Evolutionary conservation across 2,797 vertebrate species (phyloP).

Genomic region (Anguilla anguilla): DNA sequence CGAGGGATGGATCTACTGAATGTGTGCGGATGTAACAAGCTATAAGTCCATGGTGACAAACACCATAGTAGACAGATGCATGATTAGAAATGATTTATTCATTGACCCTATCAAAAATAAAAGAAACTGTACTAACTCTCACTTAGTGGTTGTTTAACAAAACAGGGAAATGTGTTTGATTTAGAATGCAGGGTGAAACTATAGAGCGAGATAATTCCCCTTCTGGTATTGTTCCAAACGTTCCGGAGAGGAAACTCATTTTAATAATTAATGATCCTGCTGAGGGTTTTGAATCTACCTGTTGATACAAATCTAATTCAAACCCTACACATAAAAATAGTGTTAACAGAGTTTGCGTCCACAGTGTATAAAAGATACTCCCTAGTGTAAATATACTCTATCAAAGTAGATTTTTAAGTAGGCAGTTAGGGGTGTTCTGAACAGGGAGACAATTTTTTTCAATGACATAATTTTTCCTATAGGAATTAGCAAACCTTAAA

Average conservation of each 20-base stretch:
- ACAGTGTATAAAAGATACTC: background rate
- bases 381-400: background rate
- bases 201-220: background rate
- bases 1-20: background rate
- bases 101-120: background rate
- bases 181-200: background rate
- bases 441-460: too few relatives aligned
- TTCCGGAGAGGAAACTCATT: background rate
- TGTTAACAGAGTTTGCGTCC: background rate
- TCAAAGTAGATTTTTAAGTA: background rate
- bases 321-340: background rate
- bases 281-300: background rate
- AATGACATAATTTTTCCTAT: too few relatives aligned
- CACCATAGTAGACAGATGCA: background rate
- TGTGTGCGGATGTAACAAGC: background rate
- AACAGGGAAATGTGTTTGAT: background rate
- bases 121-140: background rate
- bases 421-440: too few relatives aligned
- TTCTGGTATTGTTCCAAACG: background rate
- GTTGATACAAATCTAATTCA: background rate
- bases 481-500: too few relatives aligned
- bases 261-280: background rate
- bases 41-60: background rate
- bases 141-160: background rate
- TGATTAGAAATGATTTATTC: background rate